Evolutionary conservation across 2,888 invertebrate species (phyloP), one percentile per base, ranked within the genome.

Genomic region (Aphodius sticticus): DNA sequence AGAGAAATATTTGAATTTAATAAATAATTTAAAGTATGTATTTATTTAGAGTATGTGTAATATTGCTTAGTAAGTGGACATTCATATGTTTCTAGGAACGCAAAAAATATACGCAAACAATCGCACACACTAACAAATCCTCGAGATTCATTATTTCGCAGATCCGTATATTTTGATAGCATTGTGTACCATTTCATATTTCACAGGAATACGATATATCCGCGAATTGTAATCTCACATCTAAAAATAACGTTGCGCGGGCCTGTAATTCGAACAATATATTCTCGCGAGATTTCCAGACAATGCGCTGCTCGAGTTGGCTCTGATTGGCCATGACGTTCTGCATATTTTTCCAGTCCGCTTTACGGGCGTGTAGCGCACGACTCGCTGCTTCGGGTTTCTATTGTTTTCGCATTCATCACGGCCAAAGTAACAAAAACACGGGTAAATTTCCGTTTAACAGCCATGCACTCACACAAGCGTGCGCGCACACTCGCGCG

Each of bases 321-420:
- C 12, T 7, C 53, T 53, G 53, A 53, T 53, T 53, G 53, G 2
- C 53, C 53, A 53, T 53, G 53, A 53, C 53, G 53, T 12, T 53
- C 7, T 53, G 53, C 53, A 53, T 53, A 53, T 53, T 53, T 53
- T 53, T 53, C 53, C 53, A 12, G 9, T 12, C 53, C 53, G 53
- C 9, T 53, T 12, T 9, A 5, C 53, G 12, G 53, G 53, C 53
- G 53, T 12, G 53, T 12, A 53, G 53, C 53, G 53, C 53, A 53
- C 53, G 9, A 53, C 74, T 74, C 16, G 74, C 35, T 36, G 36
- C 35, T n/a, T 16, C 35, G 12, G 71, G 35, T 15, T 35, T 37
- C 74, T 37, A 74, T 74, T 74, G 74, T 74, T 74, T 74, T 74
- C 74, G 74, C 74, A 74, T 74, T 74, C 74, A 74, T 74, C 74